Percentiles rank a stretch among this genome's conserved stretches.
Conservation (phyloP, 2,113 vertebrate species). For the Callospermophilus lateralis region DNA sequence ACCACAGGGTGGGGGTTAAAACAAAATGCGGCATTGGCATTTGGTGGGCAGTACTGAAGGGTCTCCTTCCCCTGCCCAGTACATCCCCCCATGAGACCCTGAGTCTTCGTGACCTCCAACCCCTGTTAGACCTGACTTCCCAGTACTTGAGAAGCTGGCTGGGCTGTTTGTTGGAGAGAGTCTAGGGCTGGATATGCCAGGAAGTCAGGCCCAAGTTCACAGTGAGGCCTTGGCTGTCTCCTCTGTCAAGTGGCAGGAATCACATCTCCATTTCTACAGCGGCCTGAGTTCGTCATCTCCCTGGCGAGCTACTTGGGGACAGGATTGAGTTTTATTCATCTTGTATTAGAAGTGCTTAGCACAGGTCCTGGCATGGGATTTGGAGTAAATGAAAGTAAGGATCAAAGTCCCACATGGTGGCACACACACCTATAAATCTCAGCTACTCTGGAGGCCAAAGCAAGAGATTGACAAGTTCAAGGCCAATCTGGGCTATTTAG, state of each 20-base stretch:
- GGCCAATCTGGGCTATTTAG: too few species aligned
- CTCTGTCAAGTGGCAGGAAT: not conserved
- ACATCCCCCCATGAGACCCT: not conserved
- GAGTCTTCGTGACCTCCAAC: fast-evolving
- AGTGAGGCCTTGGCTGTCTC: not conserved
- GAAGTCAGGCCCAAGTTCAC: not conserved
- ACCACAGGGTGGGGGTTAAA: too few species aligned
- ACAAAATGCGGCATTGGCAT: too few species aligned
- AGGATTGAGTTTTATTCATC: not conserved
- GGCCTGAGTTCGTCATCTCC: not conserved
- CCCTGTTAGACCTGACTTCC: not conserved
- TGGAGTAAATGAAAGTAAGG: not conserved
- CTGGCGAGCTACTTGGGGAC: not conserved
- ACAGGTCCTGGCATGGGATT: not conserved
- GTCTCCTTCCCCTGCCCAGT: not conserved
- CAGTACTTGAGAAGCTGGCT: not conserved
- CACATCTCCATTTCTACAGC: not conserved
- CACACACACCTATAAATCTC: too few species aligned
- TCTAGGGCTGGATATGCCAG: not conserved
- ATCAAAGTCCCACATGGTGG: too few species aligned
- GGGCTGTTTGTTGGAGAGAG: not conserved
- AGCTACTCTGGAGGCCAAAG: too few species aligned
- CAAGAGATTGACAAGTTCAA: too few species aligned
- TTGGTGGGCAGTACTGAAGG: not conserved
- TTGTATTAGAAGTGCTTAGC: not conserved